phyloP scores from a whole-genome alignment of 2,797 vertebrate genomes.

The Taeniopygia guttata region DNA sequence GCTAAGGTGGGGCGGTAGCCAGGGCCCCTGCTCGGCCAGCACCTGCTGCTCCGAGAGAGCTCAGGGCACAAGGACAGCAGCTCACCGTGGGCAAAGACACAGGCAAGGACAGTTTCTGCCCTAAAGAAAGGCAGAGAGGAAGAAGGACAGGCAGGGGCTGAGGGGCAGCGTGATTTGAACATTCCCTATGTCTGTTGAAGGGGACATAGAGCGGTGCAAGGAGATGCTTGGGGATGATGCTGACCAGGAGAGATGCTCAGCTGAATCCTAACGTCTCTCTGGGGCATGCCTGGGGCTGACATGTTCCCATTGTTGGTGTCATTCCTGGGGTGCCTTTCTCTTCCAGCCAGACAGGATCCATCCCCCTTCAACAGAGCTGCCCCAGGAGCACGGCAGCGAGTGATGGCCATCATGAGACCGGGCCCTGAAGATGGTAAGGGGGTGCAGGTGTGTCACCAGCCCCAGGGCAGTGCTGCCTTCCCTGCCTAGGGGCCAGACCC shows the following conservation, averaged over 20 bases:
- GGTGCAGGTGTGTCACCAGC: not conserved
- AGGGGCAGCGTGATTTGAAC: fast-evolving
- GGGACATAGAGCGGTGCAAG: fast-evolving
- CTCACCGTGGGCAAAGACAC: not conserved
- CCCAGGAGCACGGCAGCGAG: constrained; percentile 57
- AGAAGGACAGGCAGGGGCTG: not conserved
- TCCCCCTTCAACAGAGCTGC: not conserved
- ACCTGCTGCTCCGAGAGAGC: not conserved
- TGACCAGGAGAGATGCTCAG: not conserved
- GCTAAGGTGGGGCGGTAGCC: not conserved
- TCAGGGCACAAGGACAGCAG: fast-evolving
- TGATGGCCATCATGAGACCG: constrained; percentile 72
- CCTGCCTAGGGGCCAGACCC: not conserved
- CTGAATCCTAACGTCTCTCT: not conserved
- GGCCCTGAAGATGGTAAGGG: constrained; percentile 75
- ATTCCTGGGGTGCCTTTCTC: not conserved
- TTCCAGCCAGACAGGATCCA: not conserved
- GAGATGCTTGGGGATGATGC: not conserved
- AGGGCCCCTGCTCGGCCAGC: fast-evolving
- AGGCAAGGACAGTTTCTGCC: not conserved
- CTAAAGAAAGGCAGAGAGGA: not conserved
- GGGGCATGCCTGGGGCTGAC: not conserved
- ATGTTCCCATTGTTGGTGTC: not conserved
- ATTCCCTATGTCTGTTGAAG: not conserved
- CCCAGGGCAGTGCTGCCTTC: not conserved